phyloP scores from a whole-genome alignment of 2,797 vertebrate genomes.

The Alca torda region DNA sequence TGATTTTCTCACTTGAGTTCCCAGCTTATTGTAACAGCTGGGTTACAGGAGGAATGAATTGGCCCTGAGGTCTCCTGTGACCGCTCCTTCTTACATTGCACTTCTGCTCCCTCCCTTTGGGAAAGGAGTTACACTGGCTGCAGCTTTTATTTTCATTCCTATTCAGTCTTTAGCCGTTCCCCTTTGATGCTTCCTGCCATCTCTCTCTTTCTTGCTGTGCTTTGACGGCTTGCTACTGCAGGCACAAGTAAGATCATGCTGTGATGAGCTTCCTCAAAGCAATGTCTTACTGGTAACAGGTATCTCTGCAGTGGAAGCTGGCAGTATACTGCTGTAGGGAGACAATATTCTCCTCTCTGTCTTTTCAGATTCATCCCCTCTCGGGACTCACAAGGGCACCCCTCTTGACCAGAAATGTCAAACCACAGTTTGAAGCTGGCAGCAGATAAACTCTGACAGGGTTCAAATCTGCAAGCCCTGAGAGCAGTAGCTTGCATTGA shows the following conservation, averaged over 20 bases:
- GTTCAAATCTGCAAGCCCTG: slow-evolving; percentile 15
- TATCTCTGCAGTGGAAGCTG: slow-evolving; percentile 21
- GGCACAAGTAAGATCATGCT: slow-evolving; percentile 56
- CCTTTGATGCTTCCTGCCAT: slow-evolving; percentile 59
- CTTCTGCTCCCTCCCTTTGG: slow-evolving; percentile 46
- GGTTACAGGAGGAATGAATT: background rate
- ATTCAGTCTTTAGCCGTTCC: slow-evolving; percentile 39
- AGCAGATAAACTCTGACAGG: slow-evolving; percentile 29
- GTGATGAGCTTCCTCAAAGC: slow-evolving; percentile 60
- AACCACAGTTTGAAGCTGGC: slow-evolving; percentile 45
- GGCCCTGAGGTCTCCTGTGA: slow-evolving; percentile 28
- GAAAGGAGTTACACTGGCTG: slow-evolving; percentile 37
- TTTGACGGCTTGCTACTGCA: slow-evolving; percentile 53
- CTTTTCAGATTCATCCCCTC: slow-evolving; percentile 42
- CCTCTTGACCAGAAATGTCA: slow-evolving; percentile 62
- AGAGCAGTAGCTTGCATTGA: slow-evolving; percentile 19
- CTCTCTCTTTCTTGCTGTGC: slow-evolving; percentile 51
- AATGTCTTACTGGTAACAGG: slow-evolving; percentile 55
- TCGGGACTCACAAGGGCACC: slow-evolving; percentile 11
- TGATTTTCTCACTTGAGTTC: slow-evolving; percentile 22
- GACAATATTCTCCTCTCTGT: slow-evolving; percentile 27
- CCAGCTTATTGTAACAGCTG: slow-evolving; percentile 27
- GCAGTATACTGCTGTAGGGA: slow-evolving; percentile 34
- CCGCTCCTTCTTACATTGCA: slow-evolving; percentile 40
- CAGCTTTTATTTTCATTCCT: slow-evolving; percentile 62